A percentile compares a stretch with the other conserved stretches of the same genome.
phyloP scores from a whole-genome alignment of 2,888 invertebrate genomes.

The Ecliptopera silaceata region DNA sequence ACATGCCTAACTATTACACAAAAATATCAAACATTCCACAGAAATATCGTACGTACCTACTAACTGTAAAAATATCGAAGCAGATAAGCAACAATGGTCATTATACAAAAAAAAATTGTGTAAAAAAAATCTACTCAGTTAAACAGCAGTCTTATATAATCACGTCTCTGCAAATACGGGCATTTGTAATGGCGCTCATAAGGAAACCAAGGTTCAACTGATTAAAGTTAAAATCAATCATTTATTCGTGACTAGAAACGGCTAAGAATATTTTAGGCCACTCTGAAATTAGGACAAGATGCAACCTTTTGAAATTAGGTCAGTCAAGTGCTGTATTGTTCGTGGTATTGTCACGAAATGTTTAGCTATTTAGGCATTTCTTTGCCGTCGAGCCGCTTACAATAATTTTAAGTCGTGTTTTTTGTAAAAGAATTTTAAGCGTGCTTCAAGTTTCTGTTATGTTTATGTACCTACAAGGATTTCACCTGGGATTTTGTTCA shows the following conservation, averaged over 20 bases:
- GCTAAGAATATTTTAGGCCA: conserved; percentile 47
- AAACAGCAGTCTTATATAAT: no score
- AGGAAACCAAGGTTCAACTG: not conserved
- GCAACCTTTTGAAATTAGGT: conserved; percentile 72
- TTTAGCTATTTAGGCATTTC: conserved; percentile 37
- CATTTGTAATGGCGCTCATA: not conserved
- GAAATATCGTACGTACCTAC: no score
- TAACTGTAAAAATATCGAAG: no score
- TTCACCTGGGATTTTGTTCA: no score
- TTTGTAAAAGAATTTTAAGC: not conserved
- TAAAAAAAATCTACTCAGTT: no score
- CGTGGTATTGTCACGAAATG: conserved; percentile 37
- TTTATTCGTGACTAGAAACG: conserved; percentile 19
- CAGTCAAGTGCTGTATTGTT: conserved; percentile 58
- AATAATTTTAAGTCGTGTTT: conserved; percentile 4
- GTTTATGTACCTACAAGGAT: no score
- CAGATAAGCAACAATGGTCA: no score
- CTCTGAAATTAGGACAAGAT: conserved; percentile 66
- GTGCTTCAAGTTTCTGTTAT: not conserved
- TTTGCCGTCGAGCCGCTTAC: conserved; percentile 22
- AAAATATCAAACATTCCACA: no score
- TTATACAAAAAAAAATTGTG: no score
- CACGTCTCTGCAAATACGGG: not conserved
- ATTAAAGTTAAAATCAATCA: conserved; percentile 9
- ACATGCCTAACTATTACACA: no score